Evolutionary conservation across 2,888 invertebrate species (phyloP).

Genomic region (Tricholauxania praeusta): DNA sequence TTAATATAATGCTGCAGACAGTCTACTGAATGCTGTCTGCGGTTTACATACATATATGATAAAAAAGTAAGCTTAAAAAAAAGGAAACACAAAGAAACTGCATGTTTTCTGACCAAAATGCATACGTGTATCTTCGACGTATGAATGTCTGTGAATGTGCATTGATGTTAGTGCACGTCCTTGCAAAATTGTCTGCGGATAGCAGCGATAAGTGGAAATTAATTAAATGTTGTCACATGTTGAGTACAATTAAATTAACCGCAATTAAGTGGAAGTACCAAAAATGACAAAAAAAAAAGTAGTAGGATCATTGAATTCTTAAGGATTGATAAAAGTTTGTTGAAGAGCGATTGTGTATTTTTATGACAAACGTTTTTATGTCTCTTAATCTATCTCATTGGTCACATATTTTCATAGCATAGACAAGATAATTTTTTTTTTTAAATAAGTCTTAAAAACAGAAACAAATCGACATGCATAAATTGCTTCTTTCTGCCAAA

Average conservation of each 20-base stretch:
- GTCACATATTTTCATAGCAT: no score
- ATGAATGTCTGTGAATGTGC: neutral
- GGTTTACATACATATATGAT: neutral
- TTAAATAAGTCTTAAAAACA: no score
- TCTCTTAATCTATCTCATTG: no score
- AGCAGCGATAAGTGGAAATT: constrained; percentile 64
- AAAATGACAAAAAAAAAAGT: no score
- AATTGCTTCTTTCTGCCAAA: no score
- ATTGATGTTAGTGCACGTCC: neutral
- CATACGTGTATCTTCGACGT: neutral
- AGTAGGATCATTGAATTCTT: no score
- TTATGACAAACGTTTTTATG: no score
- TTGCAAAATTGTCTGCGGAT: constrained; percentile 41
- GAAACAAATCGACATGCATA: no score
- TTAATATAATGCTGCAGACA: neutral
- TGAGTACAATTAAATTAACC: constrained; percentile 22
- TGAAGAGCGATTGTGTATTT: no score
- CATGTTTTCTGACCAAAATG: neutral
- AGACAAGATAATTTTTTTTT: no score
- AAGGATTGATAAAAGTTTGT: no score
- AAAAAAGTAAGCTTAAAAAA: neutral
- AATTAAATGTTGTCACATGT: constrained; percentile 57
- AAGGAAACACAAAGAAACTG: neutral
- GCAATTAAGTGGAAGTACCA: constrained; percentile 1
- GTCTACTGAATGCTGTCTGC: constrained; percentile 17